Conservation (phyloP, 2,888 invertebrate genomes). For the Pogonocherus hispidulus region DNA sequence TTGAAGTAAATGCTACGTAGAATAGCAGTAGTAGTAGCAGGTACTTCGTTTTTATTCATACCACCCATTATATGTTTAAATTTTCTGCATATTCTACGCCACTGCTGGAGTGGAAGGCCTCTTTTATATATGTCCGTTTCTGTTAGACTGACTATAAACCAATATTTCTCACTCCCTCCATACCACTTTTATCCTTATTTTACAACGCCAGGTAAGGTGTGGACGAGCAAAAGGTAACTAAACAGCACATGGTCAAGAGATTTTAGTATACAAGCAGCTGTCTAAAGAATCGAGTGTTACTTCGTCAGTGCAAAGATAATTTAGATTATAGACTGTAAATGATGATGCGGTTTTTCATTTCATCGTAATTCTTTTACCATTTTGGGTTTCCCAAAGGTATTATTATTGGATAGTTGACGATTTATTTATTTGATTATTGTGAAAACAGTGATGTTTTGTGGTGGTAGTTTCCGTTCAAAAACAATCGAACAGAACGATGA, state of each 20-base stretch:
- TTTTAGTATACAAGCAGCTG: constrained; percentile 54
- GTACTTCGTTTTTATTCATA: too few species aligned
- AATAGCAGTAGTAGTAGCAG: too few species aligned
- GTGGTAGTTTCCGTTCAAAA: constrained; percentile 65
- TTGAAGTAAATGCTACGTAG: too few species aligned
- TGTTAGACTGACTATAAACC: neutral
- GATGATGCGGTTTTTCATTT: constrained; percentile 1
- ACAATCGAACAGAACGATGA: constrained; percentile 62
- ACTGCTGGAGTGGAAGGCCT: neutral
- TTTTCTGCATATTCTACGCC: neutral
- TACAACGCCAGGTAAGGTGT: constrained; percentile 53
- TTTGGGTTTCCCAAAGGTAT: neutral
- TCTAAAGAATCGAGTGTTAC: constrained; percentile 41
- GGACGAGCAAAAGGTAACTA: constrained; percentile 48
- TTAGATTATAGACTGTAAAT: neutral
- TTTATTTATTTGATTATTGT: neutral
- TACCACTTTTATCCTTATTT: constrained; percentile 26
- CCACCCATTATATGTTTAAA: too few species aligned
- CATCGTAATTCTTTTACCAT: neutral
- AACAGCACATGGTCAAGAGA: constrained; percentile 58
- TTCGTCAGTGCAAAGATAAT: constrained; percentile 18
- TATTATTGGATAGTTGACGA: neutral
- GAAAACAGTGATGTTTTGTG: constrained; percentile 60
- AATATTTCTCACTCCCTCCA: constrained; percentile 8
- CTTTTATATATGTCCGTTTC: neutral